Base-by-base conservation (phyloP, 2,113 vertebrate genomes). In the Leptodactylus fuscus region DNA sequence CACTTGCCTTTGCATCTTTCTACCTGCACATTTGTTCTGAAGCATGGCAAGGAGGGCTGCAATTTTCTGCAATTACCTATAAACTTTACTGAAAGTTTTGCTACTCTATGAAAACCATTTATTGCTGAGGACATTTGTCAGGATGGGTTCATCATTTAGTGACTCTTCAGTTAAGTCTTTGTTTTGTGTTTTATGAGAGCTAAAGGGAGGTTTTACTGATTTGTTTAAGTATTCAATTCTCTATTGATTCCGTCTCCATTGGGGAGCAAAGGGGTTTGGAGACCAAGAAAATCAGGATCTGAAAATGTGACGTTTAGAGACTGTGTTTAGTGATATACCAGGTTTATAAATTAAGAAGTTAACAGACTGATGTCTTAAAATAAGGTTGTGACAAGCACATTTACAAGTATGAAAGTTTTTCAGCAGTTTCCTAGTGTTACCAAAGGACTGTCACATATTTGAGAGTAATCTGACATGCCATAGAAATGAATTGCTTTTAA, bases 131-230 rank as follows among this genome's bases (percentile, higher is more conserved):
- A 79, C 53, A 41, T 24, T 55, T 32, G 49, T 74, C 48, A 36
- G 48, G 27, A n/a, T 55, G 18, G 29, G 29, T 6, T 55, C 29
- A 44, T 36, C 20, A 44, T 62, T 62, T 62, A 62, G 34, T 62
- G 55, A 80, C 77, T 80, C 77, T 44, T 79, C 53, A 80, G 34
- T 79, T 79, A 60, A 34, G 51, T 80, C 77, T 80, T 80, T 80
- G 34, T 80, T 18, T 80, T 80, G 10, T 41, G 12, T 62, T 80
- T 80, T 80, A 80, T 62, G 34, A 60, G 38, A 55, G 49, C 22
- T 18, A 53, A n/a, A 27, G 36, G 7, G 74, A 34, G 46, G 55
- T 80, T 80, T 80, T 62, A 80, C 53, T 27, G 55, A 80, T 80
- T 13, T 77, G 18, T 55, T 78, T 62, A 27, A 44, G 34, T 27